Evolutionary conservation across 2,113 vertebrate genomes (phyloP).

Genomic region (Condylura cristata): DNA sequence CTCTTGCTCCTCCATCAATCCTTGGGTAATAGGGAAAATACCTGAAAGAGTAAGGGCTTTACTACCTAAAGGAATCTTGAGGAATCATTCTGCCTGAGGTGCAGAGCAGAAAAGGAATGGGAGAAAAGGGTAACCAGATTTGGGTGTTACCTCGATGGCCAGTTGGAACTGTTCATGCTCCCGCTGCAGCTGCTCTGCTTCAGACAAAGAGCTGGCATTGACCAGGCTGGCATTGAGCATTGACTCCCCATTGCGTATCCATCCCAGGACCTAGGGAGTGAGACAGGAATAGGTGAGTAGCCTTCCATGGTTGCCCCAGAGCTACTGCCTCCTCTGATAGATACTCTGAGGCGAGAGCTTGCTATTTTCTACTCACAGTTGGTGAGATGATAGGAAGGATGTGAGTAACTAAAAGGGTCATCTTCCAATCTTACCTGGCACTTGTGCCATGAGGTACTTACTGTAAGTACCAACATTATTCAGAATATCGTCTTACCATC

Average conservation of each 20-base stretch:
- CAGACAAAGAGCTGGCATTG: constrained; percentile 97
- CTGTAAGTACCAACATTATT: neutral
- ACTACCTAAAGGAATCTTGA: neutral
- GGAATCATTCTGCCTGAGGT: neutral
- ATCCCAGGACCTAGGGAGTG: constrained; percentile 93
- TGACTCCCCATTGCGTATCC: constrained; percentile 98
- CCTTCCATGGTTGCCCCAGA: neutral
- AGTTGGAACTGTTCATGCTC: constrained; percentile 99
- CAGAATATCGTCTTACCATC: neutral
- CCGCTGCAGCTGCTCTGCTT: constrained; percentile 98
- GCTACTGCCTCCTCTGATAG: neutral
- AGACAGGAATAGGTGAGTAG: constrained; percentile 23
- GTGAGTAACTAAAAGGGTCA: neutral
- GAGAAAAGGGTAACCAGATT: neutral
- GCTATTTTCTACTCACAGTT: neutral
- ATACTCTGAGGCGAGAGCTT: neutral
- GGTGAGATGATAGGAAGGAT: neutral
- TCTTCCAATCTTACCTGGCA: neutral
- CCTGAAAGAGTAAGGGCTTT: neutral
- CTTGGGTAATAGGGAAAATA: neutral
- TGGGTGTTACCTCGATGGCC: constrained; percentile 95
- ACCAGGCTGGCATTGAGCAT: constrained; percentile 98
- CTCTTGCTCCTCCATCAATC: neutral
- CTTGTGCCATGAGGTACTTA: neutral
- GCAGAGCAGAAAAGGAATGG: neutral